Percentiles rank a stretch among this genome's conserved stretches.
These are phyloP conservation scores for Scaptomyza cyrtandrae DNA, from an alignment of 2,888 invertebrate genomes.

Conservation along the genomic window DNA sequence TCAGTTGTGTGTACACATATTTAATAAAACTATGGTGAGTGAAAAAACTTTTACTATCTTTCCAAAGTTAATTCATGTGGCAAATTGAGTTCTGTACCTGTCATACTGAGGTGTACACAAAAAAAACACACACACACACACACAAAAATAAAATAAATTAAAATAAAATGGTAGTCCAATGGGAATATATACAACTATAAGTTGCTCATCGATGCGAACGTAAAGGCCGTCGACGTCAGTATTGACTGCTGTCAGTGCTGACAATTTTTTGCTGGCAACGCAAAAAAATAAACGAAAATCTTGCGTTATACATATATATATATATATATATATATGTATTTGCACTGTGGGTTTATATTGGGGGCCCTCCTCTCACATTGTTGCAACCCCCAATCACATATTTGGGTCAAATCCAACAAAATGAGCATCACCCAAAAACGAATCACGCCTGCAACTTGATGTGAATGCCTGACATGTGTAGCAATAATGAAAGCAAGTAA, in stretches of 20 bases:
- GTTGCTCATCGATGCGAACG: conserved; percentile 9
- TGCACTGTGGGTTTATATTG: conserved; percentile 54
- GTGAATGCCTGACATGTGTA: conserved; percentile 27
- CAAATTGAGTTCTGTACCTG: conserved; percentile 12
- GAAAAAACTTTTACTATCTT: background rate
- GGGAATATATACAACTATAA: conserved; percentile 11
- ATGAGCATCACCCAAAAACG: conserved; percentile 59
- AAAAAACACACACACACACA: background rate
- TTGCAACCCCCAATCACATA: conserved; percentile 33
- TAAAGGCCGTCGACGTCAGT: conserved; percentile 22
- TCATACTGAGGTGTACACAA: background rate
- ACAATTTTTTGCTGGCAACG: conserved; percentile 37
- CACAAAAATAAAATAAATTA: background rate
- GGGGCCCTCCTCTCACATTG: conserved; percentile 35
- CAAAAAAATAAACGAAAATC: conserved; percentile 25
- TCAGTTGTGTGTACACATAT: background rate
- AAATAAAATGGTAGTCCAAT: background rate
- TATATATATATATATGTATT: conserved; percentile 12
- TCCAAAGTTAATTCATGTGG: conserved; percentile 23
- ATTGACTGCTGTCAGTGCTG: conserved; percentile 34
- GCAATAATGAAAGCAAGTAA: too few relatives aligned
- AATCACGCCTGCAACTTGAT: conserved; percentile 52
- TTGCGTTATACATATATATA: conserved; percentile 6
- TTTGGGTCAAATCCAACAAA: conserved; percentile 56
- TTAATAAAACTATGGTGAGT: conserved; percentile 1